Conservation (phyloP, 1,140 invertebrate species). For the Asbolus verrucosus region DNA sequence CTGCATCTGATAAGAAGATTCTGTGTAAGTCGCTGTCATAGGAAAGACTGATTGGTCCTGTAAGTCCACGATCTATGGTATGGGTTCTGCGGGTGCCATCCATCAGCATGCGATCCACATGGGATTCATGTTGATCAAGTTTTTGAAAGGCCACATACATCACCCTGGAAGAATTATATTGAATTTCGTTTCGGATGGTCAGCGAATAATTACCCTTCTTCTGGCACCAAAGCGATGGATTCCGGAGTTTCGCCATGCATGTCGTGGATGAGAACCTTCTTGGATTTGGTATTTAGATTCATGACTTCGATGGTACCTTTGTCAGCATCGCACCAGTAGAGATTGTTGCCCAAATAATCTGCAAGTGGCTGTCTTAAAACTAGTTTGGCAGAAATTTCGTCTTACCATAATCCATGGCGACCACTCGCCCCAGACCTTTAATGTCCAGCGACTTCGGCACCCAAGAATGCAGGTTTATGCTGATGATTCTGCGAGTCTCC, state of each 20-base stretch:
- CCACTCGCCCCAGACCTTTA: conserved; percentile 68
- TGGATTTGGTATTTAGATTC: conserved; percentile 68
- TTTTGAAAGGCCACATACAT: conserved; percentile 74
- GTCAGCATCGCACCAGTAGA: conserved; percentile 75
- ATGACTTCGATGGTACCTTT: conserved; percentile 70
- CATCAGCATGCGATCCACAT: conserved; percentile 73
- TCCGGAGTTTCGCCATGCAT: conserved; percentile 69
- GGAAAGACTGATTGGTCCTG: conserved; percentile 68
- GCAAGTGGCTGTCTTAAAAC: conserved; percentile 43
- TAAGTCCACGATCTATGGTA: conserved; percentile 66
- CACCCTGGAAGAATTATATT: conserved; percentile 64
- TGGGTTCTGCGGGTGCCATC: conserved; percentile 68
- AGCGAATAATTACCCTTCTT: conserved; percentile 70
- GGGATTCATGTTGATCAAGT: conserved; percentile 61
- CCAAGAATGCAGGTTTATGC: conserved; percentile 64
- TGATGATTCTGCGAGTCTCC: conserved; percentile 64
- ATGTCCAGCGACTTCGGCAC: conserved; percentile 63
- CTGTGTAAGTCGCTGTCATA: conserved; percentile 68
- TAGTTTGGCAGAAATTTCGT: background rate
- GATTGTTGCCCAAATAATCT: conserved; percentile 75
- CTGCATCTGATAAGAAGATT: conserved; percentile 71
- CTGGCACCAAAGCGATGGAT: conserved; percentile 72
- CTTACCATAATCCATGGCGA: conserved; percentile 74
- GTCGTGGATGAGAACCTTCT: conserved; percentile 70
- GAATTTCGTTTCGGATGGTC: background rate